These are phyloP conservation scores for Nesoenas mayeri DNA, from an alignment of 2,113 vertebrate genomes.

Conservation along the genomic window DNA sequence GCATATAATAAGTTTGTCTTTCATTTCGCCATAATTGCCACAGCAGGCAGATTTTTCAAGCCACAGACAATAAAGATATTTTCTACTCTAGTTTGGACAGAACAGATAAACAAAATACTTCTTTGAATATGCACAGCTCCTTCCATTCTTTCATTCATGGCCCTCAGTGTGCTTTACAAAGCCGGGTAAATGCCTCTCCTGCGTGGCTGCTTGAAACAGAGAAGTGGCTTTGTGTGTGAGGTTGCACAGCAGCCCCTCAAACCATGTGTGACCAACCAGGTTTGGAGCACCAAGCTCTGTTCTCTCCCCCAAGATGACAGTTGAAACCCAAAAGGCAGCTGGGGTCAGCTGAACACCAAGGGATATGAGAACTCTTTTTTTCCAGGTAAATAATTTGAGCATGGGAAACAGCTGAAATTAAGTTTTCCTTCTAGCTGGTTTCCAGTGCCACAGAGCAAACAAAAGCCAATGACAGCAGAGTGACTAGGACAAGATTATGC, in stretches of 20 bases:
- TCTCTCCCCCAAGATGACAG: background rate
- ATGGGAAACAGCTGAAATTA: background rate
- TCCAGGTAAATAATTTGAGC: background rate
- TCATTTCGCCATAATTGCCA: background rate
- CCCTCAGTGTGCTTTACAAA: background rate
- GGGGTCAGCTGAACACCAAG: background rate
- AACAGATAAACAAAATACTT: background rate
- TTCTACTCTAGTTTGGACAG: background rate
- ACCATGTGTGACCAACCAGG: rapidly evolving
- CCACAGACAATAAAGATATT: background rate
- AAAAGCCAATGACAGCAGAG: background rate
- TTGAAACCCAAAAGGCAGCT: background rate
- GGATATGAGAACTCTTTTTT: background rate
- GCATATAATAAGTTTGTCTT: background rate
- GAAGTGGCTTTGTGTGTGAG: background rate
- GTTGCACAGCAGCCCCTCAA: background rate
- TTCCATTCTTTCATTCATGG: background rate
- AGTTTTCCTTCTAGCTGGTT: background rate
- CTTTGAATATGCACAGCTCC: background rate
- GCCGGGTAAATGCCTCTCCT: background rate
- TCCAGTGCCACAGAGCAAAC: background rate
- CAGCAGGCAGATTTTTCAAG: constrained; percentile 6
- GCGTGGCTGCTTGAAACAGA: background rate
- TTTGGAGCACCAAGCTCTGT: background rate
- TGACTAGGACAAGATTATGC: background rate